phyloP scores from a whole-genome alignment of 2,113 vertebrate genomes.

The Coptodon rendalli region DNA sequence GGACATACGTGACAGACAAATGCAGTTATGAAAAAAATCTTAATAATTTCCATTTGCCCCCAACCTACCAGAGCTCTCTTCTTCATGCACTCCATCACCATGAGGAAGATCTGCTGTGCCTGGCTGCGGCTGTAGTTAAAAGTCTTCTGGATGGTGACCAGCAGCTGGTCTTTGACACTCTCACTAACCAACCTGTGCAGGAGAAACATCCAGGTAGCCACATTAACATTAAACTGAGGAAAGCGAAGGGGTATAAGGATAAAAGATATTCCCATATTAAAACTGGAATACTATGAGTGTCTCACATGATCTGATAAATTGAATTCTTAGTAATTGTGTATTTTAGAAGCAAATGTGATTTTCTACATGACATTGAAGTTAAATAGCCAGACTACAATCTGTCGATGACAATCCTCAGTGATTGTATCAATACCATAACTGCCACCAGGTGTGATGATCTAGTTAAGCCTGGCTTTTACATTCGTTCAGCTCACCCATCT shows the following conservation, averaged over 20 bases:
- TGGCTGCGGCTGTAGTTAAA: slow-evolving; percentile 92
- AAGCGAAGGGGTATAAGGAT: rapidly evolving
- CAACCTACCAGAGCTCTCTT: slow-evolving; percentile 87
- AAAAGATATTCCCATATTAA: background rate
- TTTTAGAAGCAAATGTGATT: background rate
- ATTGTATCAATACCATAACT: background rate
- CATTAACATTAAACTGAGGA: rapidly evolving
- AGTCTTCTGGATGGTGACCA: slow-evolving; percentile 98
- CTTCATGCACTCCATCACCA: slow-evolving; percentile 97
- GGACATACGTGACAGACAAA: background rate
- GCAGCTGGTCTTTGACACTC: slow-evolving; percentile 86
- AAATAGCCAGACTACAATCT: background rate
- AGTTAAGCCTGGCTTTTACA: rapidly evolving
- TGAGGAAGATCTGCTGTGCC: slow-evolving; percentile 85
- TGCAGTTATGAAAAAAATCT: rapidly evolving
- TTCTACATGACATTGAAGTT: background rate
- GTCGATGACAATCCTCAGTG: background rate
- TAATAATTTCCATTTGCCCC: rapidly evolving
- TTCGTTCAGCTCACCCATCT: slow-evolving; percentile 75
- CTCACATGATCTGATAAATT: background rate
- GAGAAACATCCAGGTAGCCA: background rate
- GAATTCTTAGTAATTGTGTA: rapidly evolving
- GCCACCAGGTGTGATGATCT: background rate
- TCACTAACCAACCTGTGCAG: slow-evolving; percentile 80
- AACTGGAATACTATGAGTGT: rapidly evolving